Conservation (phyloP, 2,888 invertebrate species). For the Branchellion lobata region DNA sequence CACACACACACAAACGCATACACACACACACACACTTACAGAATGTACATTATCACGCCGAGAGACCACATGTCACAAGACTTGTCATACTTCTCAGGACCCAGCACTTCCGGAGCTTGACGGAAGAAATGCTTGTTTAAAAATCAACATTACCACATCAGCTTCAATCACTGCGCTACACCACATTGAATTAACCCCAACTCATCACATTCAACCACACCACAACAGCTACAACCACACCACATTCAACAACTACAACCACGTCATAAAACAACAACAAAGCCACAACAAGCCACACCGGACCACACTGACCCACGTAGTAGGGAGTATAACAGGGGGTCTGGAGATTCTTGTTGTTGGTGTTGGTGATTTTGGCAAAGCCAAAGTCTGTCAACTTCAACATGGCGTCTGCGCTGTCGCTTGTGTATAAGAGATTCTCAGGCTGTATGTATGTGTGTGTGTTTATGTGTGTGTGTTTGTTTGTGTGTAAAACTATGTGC, state of each 20-base stretch:
- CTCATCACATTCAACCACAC: no score
- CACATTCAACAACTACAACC: background rate
- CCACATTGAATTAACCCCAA: no score
- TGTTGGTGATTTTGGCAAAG: conserved; percentile 90
- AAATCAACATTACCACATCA: background rate
- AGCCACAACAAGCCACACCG: background rate
- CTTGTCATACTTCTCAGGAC: conserved; percentile 95
- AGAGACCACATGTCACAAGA: conserved; percentile 99
- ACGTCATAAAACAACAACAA: background rate
- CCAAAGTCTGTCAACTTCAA: conserved; percentile 98
- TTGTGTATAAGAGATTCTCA: conserved; percentile 88
- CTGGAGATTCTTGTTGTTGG: conserved; percentile 83
- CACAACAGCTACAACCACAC: background rate
- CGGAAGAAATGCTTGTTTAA: background rate
- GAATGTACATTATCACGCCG: conserved; percentile 97
- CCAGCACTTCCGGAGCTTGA: conserved; percentile 80
- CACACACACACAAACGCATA: background rate
- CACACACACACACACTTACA: conserved; percentile 67
- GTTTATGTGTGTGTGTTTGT: background rate
- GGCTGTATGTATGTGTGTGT: conserved; percentile 59
- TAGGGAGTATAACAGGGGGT: conserved; percentile 99
- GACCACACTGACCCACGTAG: conserved; percentile 77
- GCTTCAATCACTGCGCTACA: background rate
- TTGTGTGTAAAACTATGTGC: background rate
- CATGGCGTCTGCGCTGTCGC: conserved; percentile 71